A percentile compares a stretch with the other conserved stretches of the same genome.
phyloP scores from a whole-genome alignment of 1,140 invertebrate genomes.

The Aphaenogaster rudis region DNA sequence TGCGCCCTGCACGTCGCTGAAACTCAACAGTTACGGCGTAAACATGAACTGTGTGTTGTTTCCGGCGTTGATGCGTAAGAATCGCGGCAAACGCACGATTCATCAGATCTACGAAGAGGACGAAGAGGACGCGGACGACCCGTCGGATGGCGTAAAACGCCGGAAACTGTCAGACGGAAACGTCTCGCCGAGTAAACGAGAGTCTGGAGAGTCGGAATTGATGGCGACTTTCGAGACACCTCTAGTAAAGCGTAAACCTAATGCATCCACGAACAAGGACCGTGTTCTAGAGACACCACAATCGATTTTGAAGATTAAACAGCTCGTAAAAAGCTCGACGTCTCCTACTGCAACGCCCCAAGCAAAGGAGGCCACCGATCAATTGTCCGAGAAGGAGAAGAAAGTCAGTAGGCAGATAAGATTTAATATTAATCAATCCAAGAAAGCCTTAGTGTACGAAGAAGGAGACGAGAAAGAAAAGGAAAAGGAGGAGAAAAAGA shows the following conservation, averaged over 20 bases:
- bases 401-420: slow-evolving; percentile 77
- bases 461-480: neutral
- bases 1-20: slow-evolving; percentile 80
- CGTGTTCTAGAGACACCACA: slow-evolving; percentile 79
- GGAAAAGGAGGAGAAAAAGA: neutral
- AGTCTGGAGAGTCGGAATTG: slow-evolving; percentile 22
- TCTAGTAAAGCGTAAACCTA: slow-evolving; percentile 79
- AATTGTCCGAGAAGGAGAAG: slow-evolving; percentile 15
- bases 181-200: neutral
- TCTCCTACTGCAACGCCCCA: slow-evolving; percentile 64
- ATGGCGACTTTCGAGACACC: slow-evolving; percentile 81
- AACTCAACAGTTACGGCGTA: slow-evolving; percentile 27
- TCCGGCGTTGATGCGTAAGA: slow-evolving; percentile 57
- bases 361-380: slow-evolving; percentile 26
- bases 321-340: slow-evolving; percentile 79
- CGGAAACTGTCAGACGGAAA: slow-evolving; percentile 64
- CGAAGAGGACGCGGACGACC: neutral
- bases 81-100: slow-evolving; percentile 73
- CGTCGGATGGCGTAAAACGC: slow-evolving; percentile 66
- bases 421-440: slow-evolving; percentile 75
- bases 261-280: slow-evolving; percentile 20
- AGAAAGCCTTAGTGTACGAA: slow-evolving; percentile 15
- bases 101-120: slow-evolving; percentile 66
- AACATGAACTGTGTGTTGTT: slow-evolving; percentile 79
- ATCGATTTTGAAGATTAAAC: slow-evolving; percentile 84